These are phyloP conservation scores for Palythoa caribaeorum DNA, from an alignment of 92 coral and sea anemone species.

Conservation along the genomic window DNA sequence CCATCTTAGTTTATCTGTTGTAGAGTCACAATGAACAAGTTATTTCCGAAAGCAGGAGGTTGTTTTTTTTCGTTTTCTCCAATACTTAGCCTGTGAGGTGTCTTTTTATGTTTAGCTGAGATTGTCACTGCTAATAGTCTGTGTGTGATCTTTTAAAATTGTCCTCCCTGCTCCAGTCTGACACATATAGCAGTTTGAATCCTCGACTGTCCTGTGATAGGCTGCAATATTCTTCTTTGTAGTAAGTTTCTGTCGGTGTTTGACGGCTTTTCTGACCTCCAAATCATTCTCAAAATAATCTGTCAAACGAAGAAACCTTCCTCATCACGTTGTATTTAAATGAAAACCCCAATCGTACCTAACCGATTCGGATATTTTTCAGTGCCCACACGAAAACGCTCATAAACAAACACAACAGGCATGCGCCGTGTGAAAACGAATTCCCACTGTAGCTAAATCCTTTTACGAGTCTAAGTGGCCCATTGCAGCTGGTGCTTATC, in stretches of 20 bases:
- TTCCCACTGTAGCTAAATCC: neutral
- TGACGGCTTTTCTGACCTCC: neutral
- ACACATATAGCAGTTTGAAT: neutral
- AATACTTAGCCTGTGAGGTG: neutral
- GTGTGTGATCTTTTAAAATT: neutral
- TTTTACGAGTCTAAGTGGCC: no score
- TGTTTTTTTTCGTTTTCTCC: no score
- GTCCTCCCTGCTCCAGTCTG: neutral
- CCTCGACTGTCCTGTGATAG: neutral
- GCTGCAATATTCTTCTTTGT: neutral
- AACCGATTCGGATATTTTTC: neutral
- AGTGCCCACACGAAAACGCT: neutral
- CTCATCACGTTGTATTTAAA: neutral
- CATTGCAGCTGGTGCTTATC: no score
- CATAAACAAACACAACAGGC: neutral
- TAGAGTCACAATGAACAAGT: no score
- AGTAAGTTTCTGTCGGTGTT: neutral
- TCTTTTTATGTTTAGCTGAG: neutral
- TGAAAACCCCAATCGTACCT: neutral
- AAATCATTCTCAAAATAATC: neutral
- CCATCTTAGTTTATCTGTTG: no score
- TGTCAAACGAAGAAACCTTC: neutral
- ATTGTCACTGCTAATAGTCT: neutral
- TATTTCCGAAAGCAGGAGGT: no score
- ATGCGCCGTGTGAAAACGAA: neutral